phyloP scores from a whole-genome alignment of 2,797 vertebrate genomes.

The Phoeniculus purpureus region DNA sequence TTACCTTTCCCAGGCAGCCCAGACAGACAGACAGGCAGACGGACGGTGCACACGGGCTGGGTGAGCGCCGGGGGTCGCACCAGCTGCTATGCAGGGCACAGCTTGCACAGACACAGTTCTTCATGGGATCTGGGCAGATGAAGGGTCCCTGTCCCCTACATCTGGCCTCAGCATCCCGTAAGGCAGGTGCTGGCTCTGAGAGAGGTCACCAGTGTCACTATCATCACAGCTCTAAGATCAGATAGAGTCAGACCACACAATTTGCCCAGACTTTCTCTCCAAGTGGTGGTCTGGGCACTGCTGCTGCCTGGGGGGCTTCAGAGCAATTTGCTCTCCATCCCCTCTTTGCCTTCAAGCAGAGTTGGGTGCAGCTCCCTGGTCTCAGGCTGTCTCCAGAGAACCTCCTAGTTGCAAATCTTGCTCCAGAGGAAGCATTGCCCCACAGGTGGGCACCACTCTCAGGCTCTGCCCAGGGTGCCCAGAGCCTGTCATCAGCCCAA shows the following conservation, averaged over 20 bases:
- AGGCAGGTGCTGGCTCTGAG: not conserved
- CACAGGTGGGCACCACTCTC: accelerated
- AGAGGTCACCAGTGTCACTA: not conserved
- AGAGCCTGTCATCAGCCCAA: not conserved
- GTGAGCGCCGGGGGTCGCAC: not conserved
- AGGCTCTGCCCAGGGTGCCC: not conserved
- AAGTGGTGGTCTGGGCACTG: not conserved
- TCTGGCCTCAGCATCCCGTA: accelerated
- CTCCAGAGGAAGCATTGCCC: not conserved
- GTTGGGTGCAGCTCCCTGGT: not conserved
- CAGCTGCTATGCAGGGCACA: not conserved
- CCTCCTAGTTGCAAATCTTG: too few relatives aligned
- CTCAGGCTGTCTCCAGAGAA: not conserved
- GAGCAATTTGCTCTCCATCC: not conserved
- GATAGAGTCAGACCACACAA: accelerated
- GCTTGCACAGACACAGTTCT: not conserved
- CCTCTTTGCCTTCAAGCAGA: not conserved
- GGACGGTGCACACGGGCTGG: not conserved
- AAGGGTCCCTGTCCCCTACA: not conserved
- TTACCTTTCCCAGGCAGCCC: slow-evolving; percentile 52
- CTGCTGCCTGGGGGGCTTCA: accelerated
- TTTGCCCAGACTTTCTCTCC: not conserved
- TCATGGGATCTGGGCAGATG: not conserved
- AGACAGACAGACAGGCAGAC: slow-evolving; percentile 2
- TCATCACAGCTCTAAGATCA: not conserved